A percentile compares a stretch with the other conserved stretches of the same genome.
These are phyloP conservation scores for Drosophila nigromelanica DNA, from an alignment of 1,140 invertebrate genomes.

Conservation along the genomic window DNA sequence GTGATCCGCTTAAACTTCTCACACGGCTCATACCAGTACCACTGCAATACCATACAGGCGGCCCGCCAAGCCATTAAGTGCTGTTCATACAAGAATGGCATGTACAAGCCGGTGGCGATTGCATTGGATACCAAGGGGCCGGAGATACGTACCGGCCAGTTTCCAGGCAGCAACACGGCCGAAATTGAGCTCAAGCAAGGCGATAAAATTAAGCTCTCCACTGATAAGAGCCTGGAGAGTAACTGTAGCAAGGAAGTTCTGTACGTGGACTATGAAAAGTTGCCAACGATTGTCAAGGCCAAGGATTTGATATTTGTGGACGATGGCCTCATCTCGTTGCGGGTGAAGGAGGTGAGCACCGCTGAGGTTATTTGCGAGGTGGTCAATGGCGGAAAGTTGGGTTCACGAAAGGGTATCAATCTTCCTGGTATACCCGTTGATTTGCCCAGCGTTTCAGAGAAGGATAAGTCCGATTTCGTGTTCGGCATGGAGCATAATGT, in stretches of 20 bases:
- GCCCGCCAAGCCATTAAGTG: slow-evolving; percentile 91
- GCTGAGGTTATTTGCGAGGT: slow-evolving; percentile 89
- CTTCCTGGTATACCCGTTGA: slow-evolving; percentile 96
- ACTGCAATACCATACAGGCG: slow-evolving; percentile 93
- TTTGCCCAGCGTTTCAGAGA: slow-evolving; percentile 98
- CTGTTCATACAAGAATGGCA: slow-evolving; percentile 86
- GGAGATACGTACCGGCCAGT: slow-evolving; percentile 96
- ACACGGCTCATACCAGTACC: slow-evolving; percentile 98
- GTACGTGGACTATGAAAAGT: slow-evolving; percentile 93
- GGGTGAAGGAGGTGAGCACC: slow-evolving; percentile 88
- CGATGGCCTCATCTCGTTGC: slow-evolving; percentile 97
- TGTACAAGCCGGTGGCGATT: slow-evolving; percentile 86
- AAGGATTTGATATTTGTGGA: slow-evolving; percentile 96
- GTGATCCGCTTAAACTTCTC: slow-evolving; percentile 98
- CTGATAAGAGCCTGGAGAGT: slow-evolving; percentile 91
- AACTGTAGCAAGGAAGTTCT: slow-evolving; percentile 91
- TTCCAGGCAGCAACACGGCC: slow-evolving; percentile 92
- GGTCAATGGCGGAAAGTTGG: slow-evolving; percentile 97
- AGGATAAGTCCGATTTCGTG: slow-evolving; percentile 95
- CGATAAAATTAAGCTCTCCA: slow-evolving; percentile 93
- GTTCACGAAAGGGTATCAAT: slow-evolving; percentile 97
- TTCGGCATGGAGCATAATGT: slow-evolving; percentile 97
- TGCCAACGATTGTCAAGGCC: slow-evolving; percentile 93
- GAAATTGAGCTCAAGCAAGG: slow-evolving; percentile 91
- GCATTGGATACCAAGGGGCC: slow-evolving; percentile 98